Evolutionary conservation across 1,140 invertebrate genomes (phyloP).

Genomic region (Eumeta japonica): DNA sequence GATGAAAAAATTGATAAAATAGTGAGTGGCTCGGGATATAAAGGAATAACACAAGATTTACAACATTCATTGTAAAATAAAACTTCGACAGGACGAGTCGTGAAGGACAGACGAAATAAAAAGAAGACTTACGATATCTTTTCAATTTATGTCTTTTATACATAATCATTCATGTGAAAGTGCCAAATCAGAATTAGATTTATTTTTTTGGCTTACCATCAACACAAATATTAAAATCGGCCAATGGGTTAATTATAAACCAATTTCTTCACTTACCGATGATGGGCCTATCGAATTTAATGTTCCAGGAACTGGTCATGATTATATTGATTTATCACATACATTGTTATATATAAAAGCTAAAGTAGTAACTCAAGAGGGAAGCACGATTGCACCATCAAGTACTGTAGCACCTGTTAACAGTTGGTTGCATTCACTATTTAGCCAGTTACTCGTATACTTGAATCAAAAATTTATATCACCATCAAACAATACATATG

Average conservation of each 20-base stretch:
- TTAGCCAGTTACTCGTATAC: constrained; percentile 38
- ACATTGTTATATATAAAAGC: constrained; percentile 31
- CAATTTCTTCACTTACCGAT: constrained; percentile 30
- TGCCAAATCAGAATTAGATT: constrained; percentile 39
- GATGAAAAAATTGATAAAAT: constrained; percentile 15
- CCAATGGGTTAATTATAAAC: constrained; percentile 37
- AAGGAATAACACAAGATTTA: constrained; percentile 10
- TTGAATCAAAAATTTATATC: constrained; percentile 49
- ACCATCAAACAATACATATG: constrained; percentile 39
- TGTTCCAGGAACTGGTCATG: constrained; percentile 26
- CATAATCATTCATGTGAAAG: constrained; percentile 19
- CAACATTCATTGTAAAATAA: constrained; percentile 4
- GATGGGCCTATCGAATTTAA: constrained; percentile 39
- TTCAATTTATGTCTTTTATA: constrained; percentile 17
- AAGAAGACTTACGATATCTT: constrained; percentile 3
- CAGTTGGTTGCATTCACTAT: constrained; percentile 44
- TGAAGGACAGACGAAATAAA: constrained; percentile 6
- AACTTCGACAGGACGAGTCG: constrained; percentile 3
- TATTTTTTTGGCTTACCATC: constrained; percentile 41
- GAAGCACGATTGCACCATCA: constrained; percentile 8
- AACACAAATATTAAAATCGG: constrained; percentile 38
- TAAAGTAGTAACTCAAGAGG: constrained; percentile 21
- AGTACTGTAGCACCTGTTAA: constrained; percentile 24
- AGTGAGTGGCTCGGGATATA: constrained; percentile 17
- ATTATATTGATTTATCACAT: constrained; percentile 38